Base-by-base conservation (phyloP, 1,140 invertebrate genomes). In the Eumaeus atala region DNA sequence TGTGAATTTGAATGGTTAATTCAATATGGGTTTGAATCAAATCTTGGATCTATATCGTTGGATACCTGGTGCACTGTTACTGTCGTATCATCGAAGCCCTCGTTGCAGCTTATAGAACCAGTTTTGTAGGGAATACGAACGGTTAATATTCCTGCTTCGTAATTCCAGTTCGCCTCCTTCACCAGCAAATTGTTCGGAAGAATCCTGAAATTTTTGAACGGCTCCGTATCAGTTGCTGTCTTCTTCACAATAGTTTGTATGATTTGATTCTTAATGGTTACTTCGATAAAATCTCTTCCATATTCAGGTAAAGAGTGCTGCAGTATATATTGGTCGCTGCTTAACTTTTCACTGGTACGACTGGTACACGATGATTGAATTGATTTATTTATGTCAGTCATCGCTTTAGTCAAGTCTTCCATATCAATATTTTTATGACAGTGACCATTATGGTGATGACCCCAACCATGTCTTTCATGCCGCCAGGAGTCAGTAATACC, bases 231-330 rank as follows among this genome's bases (percentile, higher is more conserved):
- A 8, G 7, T 16, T 9, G 12, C 14, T 9, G 9, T 16, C 40
- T 44, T 44, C 14, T 17, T 44, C 14, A 14, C 40, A 9, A 10
- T 44, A 8, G 40, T 44, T 14, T 16, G 40, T 44, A 44, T 17
- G 1, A 16, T 14, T 44, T 16, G 14, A 14, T 9, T 14, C 40
- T 44, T 44, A 14, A 44, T 44, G 3, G 17, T 14, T 9, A 44
- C 40, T 14, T 44, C 40, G 9, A 44, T 33, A 21, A 49, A 55
- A 47, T 51, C 51, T 52, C 49, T 48, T 56, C 40, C 42, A 49
- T 37, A 48, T 35, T 28, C n/a, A 36, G 54, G 62, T 14, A 44
- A 14, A 9, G 4, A 16, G 17, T 44, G 40, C 14, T 7, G 14
- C 17, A 44, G 14, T 9, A 44, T 5, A 17, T 16, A 44, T 16